phyloP scores from a whole-genome alignment of 1,140 invertebrate genomes.

The Drosophila parvula region DNA sequence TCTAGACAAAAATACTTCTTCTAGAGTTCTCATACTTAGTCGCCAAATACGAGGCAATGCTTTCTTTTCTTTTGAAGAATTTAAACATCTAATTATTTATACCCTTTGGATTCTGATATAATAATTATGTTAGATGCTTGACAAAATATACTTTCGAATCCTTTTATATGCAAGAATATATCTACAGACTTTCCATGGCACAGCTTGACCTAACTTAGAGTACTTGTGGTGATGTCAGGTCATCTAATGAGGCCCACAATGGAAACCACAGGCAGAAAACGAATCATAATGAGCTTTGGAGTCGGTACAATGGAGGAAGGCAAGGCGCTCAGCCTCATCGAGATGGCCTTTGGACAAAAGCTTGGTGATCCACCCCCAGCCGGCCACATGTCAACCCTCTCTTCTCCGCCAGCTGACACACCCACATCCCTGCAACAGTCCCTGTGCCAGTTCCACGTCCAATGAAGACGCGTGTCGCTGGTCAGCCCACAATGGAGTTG shows the following conservation, averaged over 20 bases:
- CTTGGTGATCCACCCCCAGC: conserved; percentile 52
- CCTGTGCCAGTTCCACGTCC: conserved; percentile 7
- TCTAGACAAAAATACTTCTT: background rate
- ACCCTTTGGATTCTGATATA: background rate
- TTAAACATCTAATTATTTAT: background rate
- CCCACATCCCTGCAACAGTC: conserved; percentile 26
- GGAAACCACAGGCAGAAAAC: conserved; percentile 25
- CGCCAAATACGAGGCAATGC: background rate
- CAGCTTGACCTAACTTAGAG: conserved; percentile 32
- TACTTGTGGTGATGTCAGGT: conserved; percentile 29
- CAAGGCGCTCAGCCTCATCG: conserved; percentile 12
- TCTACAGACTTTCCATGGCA: background rate
- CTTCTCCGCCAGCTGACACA: conserved; percentile 34
- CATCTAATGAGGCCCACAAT: conserved; percentile 31
- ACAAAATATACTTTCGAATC: background rate
- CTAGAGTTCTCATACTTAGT: background rate
- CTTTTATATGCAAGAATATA: background rate
- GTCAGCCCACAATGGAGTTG: conserved; percentile 66
- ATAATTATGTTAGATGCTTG: background rate
- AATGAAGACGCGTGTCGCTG: conserved; percentile 66
- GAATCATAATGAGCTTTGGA: conserved; percentile 14
- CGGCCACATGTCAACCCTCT: conserved; percentile 61
- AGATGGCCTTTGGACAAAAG: conserved; percentile 22
- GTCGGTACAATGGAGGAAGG: conserved; percentile 4
- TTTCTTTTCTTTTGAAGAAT: background rate